Conservation (phyloP, 2,888 invertebrate species). For the Doris montereyensis region DNA sequence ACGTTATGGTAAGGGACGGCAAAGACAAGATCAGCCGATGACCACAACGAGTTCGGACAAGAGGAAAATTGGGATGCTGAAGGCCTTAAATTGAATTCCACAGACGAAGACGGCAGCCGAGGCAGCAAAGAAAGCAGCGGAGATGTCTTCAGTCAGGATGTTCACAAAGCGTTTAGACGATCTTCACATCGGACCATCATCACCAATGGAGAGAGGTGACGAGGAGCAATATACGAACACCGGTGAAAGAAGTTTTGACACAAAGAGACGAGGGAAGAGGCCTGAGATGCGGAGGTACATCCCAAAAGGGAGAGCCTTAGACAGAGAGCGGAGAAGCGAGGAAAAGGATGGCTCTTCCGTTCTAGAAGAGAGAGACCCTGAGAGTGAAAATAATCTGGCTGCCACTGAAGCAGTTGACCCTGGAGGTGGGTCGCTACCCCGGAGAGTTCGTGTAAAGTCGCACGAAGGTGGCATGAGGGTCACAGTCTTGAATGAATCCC, state of each 20-base stretch:
- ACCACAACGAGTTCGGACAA: conserved; percentile 51
- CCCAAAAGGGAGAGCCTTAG: conserved; percentile 56
- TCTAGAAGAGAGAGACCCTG: background rate
- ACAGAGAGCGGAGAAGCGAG: conserved; percentile 43
- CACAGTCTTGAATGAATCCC: conserved; percentile 49
- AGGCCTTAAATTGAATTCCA: conserved; percentile 37
- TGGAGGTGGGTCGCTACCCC: conserved; percentile 29
- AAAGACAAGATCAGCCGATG: conserved; percentile 30
- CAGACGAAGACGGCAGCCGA: conserved; percentile 56
- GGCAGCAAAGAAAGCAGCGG: conserved; percentile 56
- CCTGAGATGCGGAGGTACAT: conserved; percentile 64
- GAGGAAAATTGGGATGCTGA: conserved; percentile 50
- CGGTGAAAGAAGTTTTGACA: conserved; percentile 29
- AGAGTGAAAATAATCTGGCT: background rate
- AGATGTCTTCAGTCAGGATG: conserved; percentile 33
- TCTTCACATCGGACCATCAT: conserved; percentile 31
- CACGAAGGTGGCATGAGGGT: conserved; percentile 55
- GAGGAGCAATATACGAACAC: conserved; percentile 5
- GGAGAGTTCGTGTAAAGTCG: conserved; percentile 48
- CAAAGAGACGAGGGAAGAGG: conserved; percentile 47
- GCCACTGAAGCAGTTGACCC: conserved; percentile 22
- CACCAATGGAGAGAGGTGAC: conserved; percentile 3
- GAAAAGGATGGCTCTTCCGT: conserved; percentile 22
- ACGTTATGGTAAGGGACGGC: conserved; percentile 34
- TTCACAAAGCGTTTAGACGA: conserved; percentile 30